Evolutionary conservation across 2,888 invertebrate species (phyloP).

Genomic region (Nomada goodeniana): DNA sequence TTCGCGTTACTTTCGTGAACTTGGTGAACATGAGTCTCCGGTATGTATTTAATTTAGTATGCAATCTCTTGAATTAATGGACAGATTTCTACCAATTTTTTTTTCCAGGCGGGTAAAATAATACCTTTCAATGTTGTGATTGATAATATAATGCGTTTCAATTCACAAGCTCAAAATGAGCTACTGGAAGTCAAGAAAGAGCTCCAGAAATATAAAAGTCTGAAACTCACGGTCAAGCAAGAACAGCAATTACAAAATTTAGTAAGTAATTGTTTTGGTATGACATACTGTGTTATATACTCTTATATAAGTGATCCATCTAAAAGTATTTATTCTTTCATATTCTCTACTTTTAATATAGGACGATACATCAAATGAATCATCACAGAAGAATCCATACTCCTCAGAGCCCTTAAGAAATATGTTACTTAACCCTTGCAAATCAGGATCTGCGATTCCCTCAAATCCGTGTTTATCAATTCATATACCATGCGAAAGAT

Average conservation of each 20-base stretch:
- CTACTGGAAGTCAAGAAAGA: constrained; percentile 69
- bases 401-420: constrained; percentile 9
- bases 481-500: constrained; percentile 23
- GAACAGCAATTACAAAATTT: constrained; percentile 64
- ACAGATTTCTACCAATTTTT: background rate
- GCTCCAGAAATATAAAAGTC: constrained; percentile 73
- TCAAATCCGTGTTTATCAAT: constrained; percentile 59
- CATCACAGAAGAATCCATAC: constrained; percentile 1
- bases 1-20: constrained; percentile 79
- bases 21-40: constrained; percentile 73
- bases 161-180: constrained; percentile 72
- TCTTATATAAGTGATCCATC: background rate
- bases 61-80: background rate
- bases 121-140: constrained; percentile 73
- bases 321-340: background rate
- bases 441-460: constrained; percentile 31
- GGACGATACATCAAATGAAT: constrained; percentile 34
- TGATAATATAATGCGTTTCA: constrained; percentile 75
- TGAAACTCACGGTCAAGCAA: constrained; percentile 76
- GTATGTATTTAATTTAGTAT: constrained; percentile 59
- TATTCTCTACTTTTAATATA: constrained; percentile 21
- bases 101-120: constrained; percentile 68
- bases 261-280: constrained; percentile 58
- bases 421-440: constrained; percentile 32
- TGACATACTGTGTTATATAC: background rate